phyloP scores from a whole-genome alignment of 2,888 invertebrate species.

The Cartodere bifasciata region DNA sequence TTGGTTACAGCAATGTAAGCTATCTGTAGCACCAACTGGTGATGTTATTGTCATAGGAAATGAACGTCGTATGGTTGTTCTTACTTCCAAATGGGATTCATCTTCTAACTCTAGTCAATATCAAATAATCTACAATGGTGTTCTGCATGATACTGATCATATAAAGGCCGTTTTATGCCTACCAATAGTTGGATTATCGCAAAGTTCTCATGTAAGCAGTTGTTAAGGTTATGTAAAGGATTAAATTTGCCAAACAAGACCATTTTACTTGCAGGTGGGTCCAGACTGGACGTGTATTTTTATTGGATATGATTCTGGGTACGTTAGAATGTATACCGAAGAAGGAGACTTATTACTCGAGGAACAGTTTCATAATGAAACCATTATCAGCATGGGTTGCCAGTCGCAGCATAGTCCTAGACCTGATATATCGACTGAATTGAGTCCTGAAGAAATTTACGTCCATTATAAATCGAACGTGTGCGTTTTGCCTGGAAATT shows the following conservation, averaged over 20 bases:
- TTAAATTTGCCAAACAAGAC: too few species aligned
- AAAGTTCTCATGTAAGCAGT: constrained; percentile 27
- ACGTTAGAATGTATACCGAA: constrained; percentile 80
- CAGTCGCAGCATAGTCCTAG: constrained; percentile 47
- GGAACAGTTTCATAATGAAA: constrained; percentile 74
- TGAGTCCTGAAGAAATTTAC: constrained; percentile 54
- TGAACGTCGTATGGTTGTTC: constrained; percentile 50
- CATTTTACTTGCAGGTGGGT: constrained; percentile 40
- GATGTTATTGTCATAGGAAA: constrained; percentile 57
- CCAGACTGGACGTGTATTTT: constrained; percentile 91
- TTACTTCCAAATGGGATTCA: constrained; percentile 54
- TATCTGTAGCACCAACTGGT: constrained; percentile 59
- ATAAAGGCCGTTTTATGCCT: constrained; percentile 38
- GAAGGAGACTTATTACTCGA: constrained; percentile 67
- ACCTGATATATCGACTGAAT: constrained; percentile 29
- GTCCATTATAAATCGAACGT: constrained; percentile 59
- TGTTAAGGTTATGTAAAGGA: background rate
- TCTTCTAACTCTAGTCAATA: constrained; percentile 40
- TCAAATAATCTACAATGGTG: constrained; percentile 43
- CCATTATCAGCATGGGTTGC: constrained; percentile 67
- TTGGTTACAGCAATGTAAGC: constrained; percentile 55
- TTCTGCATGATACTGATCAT: constrained; percentile 39
- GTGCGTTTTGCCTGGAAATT: constrained; percentile 63
- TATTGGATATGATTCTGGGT: constrained; percentile 76
- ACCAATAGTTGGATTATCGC: constrained; percentile 35